These are phyloP conservation scores for Mechanitis messenoides DNA, from an alignment of 2,888 invertebrate species.

Conservation along the genomic window DNA sequence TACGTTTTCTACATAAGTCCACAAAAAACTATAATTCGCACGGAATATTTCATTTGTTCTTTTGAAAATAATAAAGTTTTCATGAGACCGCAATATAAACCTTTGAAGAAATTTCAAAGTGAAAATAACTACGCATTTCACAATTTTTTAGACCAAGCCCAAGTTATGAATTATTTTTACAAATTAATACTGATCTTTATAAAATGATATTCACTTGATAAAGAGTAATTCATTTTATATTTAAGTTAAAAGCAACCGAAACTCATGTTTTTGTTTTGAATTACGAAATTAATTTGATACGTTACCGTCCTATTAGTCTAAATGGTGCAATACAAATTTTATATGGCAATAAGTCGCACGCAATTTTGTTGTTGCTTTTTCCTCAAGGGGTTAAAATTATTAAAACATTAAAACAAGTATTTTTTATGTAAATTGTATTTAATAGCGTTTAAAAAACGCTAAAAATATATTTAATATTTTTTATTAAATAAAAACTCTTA, in stretches of 20 bases:
- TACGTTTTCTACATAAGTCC: constrained; percentile 9
- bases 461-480: background rate
- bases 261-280: constrained; percentile 34
- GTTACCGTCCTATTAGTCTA: constrained; percentile 46
- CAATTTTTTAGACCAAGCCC: constrained; percentile 19
- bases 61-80: constrained; percentile 12
- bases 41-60: constrained; percentile 5
- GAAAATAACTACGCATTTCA: constrained; percentile 23
- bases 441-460: background rate
- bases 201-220: constrained; percentile 25
- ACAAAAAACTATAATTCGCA: background rate
- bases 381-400: constrained; percentile 6
- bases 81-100: constrained; percentile 5
- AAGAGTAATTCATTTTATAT: constrained; percentile 30
- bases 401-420: background rate
- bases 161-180: constrained; percentile 24
- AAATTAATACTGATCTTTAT: constrained; percentile 25
- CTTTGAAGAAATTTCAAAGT: background rate
- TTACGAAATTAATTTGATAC: constrained; percentile 38
- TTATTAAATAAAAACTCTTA: too few relatives aligned
- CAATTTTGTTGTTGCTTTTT: constrained; percentile 19
- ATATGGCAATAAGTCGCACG: constrained; percentile 44
- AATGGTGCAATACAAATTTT: constrained; percentile 58
- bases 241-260: constrained; percentile 24
- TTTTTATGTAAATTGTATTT: background rate